A percentile compares a stretch with the other conserved stretches of the same genome.
Conservation (phyloP, 2,113 vertebrate genomes). For the Benitochromis conjunctus region DNA sequence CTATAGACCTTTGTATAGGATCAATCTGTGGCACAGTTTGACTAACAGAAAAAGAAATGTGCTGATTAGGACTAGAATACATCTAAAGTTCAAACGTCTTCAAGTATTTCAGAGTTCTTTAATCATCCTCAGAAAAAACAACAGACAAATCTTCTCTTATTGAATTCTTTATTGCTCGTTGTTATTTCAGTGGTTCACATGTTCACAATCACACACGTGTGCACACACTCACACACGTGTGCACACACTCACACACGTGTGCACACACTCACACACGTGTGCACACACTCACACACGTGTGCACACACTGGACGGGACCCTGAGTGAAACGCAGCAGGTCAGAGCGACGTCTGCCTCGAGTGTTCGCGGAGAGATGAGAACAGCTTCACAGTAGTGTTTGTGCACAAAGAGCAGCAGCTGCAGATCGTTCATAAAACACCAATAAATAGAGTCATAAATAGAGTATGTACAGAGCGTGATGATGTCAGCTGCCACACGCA, state of each 20-base stretch:
- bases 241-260: too few relatives aligned
- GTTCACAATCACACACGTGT: not conserved
- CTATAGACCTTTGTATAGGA: not conserved
- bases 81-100: not conserved
- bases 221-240: not conserved
- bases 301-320: not conserved
- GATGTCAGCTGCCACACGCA: not conserved
- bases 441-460: fast-evolving
- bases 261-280: not conserved
- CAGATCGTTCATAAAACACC: not conserved
- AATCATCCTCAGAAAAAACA: not conserved
- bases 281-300: too few relatives aligned
- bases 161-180: not conserved
- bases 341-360: not conserved
- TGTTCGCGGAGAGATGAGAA: not conserved
- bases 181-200: not conserved
- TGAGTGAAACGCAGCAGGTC: not conserved
- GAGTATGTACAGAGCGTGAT: not conserved
- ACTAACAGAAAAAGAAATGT: not conserved
- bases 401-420: not conserved
- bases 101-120: not conserved
- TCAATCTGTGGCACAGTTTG: not conserved
- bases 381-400: not conserved
- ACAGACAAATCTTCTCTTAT: not conserved
- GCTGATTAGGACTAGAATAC: not conserved